Evolutionary conservation across 1,140 invertebrate genomes (phyloP), one percentile per base, ranked within the genome.

Genomic region (Lamellibrachia luymesi): DNA sequence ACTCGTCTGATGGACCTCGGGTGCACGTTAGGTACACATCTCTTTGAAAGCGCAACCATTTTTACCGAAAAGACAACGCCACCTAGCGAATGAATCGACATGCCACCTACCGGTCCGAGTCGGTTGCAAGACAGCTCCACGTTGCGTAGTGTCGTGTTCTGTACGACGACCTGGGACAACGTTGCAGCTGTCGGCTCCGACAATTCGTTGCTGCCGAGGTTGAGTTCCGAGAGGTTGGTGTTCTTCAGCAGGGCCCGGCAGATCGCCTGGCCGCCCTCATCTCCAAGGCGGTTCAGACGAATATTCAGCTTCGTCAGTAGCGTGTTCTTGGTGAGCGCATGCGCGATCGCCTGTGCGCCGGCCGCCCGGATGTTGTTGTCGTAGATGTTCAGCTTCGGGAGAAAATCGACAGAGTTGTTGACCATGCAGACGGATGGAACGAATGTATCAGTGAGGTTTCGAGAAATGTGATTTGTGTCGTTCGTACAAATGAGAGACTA

Each of bases 281-380:
- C 96, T 27, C 95, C 96, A 49, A 96, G 93, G 27, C 95, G 94
- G 94, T 96, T 96, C 51, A 96, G 93, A 93, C 96, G 92, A 10
- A 96, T 92, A 91, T 96, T 95, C 10, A 96, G 93, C 51, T 51
- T 94, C 93, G 95, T 94, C 22, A 96, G 94, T 49, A 95, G 95
- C 7, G 94, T 95, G 92, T 96, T 96, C 94, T 96, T 96, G 7
- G 95, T 96, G 27, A 96, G 93, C 22, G 96, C 96, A 94, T 96
- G 95, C 89, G 96, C 96, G 90, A 96, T 96, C 25, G 96, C 96
- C 94, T 96, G 96, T 4, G 95, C 96, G 13, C 96, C 96, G 52
- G 94, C 94, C 6, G 94, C 94, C 92, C 95, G 92, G 8, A 96
- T 95, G 92, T 95, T 94, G 94, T 96, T 96, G 94, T 96, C 95